Conservation (phyloP, 2,888 invertebrate genomes). For the Brassicogethes aeneus region DNA sequence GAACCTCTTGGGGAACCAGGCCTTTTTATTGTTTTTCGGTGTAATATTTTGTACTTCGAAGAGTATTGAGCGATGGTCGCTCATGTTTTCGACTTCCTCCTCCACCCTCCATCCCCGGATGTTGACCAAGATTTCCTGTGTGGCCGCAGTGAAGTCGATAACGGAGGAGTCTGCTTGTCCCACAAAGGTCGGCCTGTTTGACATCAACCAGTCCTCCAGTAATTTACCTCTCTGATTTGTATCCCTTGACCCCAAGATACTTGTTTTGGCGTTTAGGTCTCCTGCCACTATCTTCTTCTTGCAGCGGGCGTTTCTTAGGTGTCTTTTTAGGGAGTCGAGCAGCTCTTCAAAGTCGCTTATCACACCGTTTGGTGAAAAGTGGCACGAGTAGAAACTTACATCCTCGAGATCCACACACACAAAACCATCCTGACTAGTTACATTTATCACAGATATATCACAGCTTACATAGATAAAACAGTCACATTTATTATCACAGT, state of each 20-base stretch:
- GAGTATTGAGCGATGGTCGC: not conserved
- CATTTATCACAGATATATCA: too few species aligned
- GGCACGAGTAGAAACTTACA: not conserved
- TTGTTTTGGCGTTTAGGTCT: conserved; percentile 1
- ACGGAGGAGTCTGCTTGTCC: not conserved
- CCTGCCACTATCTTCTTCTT: not conserved
- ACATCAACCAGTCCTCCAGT: not conserved
- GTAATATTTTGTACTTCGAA: too few species aligned
- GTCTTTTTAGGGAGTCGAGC: not conserved
- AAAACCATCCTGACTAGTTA: too few species aligned
- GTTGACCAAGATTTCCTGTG: not conserved
- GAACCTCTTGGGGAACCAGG: too few species aligned
- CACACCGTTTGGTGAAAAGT: not conserved
- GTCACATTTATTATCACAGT: too few species aligned
- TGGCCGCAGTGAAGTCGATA: not conserved
- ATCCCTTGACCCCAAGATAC: not conserved
- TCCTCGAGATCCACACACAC: not conserved
- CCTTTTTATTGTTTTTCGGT: too few species aligned
- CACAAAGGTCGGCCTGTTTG: not conserved
- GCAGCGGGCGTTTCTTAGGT: too few species aligned
- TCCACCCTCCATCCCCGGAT: not conserved
- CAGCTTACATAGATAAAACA: too few species aligned
- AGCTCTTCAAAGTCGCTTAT: not conserved
- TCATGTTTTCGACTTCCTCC: conserved; percentile 1
- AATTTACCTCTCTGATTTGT: not conserved